A percentile compares a stretch with the other conserved stretches of the same genome.
phyloP scores from a whole-genome alignment of 2,797 vertebrate species.

The Siniperca obscura region DNA sequence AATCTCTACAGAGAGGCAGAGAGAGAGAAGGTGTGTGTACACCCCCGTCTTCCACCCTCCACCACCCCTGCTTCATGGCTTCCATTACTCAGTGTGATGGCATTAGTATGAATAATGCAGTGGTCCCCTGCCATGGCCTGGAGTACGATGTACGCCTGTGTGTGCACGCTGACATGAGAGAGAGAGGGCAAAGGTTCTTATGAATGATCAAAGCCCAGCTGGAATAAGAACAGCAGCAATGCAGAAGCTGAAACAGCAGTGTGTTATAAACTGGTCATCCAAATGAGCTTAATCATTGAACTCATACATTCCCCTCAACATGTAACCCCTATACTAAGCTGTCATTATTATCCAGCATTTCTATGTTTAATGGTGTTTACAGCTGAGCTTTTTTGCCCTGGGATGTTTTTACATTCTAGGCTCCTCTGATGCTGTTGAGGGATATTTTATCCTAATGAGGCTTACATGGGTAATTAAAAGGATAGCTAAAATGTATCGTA shows the following conservation, averaged over 20 bases:
- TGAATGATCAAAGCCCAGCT: slow-evolving; percentile 47
- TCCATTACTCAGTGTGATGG: slow-evolving; percentile 63
- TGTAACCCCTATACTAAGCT: neutral
- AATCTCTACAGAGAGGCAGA: slow-evolving; percentile 46
- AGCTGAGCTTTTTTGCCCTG: slow-evolving; percentile 16
- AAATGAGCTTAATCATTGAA: slow-evolving; percentile 31
- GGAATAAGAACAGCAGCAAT: slow-evolving; percentile 19
- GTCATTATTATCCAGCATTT: slow-evolving; percentile 14
- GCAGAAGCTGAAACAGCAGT: slow-evolving; percentile 19
- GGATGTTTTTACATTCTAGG: slow-evolving; percentile 45
- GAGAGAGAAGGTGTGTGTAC: slow-evolving; percentile 35
- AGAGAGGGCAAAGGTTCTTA: slow-evolving; percentile 42
- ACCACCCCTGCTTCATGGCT: slow-evolving; percentile 40
- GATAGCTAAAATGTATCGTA: slow-evolving; percentile 21
- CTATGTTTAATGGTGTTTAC: slow-evolving; percentile 27
- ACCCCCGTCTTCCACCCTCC: neutral
- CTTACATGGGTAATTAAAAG: slow-evolving; percentile 53
- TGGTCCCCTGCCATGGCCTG: slow-evolving; percentile 16
- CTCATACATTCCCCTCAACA: neutral
- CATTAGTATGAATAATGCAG: slow-evolving; percentile 74
- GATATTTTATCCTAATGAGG: slow-evolving; percentile 48
- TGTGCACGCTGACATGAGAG: slow-evolving; percentile 52
- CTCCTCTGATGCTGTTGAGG: slow-evolving; percentile 22
- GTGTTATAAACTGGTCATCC: slow-evolving; percentile 19
- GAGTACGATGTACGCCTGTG: slow-evolving; percentile 1